Evolutionary conservation across 1,140 invertebrate genomes (phyloP).

Genomic region (Mya arenaria): DNA sequence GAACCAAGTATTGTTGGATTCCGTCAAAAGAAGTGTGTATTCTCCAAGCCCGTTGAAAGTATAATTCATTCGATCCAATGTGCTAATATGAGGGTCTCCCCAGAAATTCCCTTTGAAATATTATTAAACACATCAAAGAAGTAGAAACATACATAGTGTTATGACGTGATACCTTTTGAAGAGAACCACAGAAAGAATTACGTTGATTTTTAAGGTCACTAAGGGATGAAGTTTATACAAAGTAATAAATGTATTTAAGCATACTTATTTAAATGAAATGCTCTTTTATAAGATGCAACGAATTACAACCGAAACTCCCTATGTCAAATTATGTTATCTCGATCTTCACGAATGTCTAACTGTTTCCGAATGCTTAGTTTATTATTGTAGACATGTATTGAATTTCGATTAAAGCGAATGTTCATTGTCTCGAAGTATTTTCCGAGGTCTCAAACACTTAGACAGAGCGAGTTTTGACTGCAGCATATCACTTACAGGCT

Average conservation of each 20-base stretch:
- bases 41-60: slow-evolving; percentile 98
- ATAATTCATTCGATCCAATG: slow-evolving; percentile 93
- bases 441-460: background rate
- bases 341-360: too few species aligned
- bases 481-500: background rate
- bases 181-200: background rate
- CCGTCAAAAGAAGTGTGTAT: slow-evolving; percentile 86
- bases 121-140: background rate
- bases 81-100: slow-evolving; percentile 96
- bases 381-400: too few species aligned
- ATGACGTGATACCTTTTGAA: background rate
- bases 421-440: too few species aligned
- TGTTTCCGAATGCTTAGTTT: too few species aligned
- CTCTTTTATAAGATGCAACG: too few species aligned
- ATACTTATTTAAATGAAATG: too few species aligned
- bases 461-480: background rate
- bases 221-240: background rate
- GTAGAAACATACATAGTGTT: background rate
- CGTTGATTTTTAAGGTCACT: background rate
- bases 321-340: too few species aligned
- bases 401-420: too few species aligned
- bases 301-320: too few species aligned
- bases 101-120: slow-evolving; percentile 29
- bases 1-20: background rate
- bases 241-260: background rate